Conservation (phyloP, 2,888 invertebrate species). For the Xylota sylvarum region DNA sequence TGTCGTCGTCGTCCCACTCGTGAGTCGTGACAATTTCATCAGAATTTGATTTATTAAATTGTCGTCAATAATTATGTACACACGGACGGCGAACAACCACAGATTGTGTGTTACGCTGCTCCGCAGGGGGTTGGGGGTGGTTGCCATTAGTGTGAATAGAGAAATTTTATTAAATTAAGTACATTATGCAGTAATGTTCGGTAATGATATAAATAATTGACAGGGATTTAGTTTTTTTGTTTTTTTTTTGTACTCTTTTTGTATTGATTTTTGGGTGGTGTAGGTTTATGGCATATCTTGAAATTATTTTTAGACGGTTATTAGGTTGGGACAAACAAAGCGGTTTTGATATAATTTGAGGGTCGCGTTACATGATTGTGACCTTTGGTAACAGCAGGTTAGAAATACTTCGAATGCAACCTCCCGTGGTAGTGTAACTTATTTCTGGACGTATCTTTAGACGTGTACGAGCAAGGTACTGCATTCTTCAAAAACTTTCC, state of each 20-base stretch:
- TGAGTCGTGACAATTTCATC: conserved; percentile 41
- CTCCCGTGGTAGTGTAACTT: no score
- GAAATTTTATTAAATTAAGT: conserved; percentile 62
- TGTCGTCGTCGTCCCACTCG: neutral
- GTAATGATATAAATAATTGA: conserved; percentile 54
- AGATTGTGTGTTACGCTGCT: conserved; percentile 2
- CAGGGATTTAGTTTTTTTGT: conserved; percentile 24
- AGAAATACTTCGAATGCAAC: no score
- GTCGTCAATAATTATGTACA: conserved; percentile 37
- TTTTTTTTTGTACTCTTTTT: neutral
- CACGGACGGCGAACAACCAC: neutral
- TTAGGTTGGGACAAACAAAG: neutral
- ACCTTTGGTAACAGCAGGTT: neutral
- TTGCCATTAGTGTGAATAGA: conserved; percentile 1
- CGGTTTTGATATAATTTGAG: neutral
- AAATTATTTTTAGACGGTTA: neutral
- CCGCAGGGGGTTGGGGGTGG: conserved; percentile 1
- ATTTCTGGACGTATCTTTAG: no score
- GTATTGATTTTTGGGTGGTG: conserved; percentile 1
- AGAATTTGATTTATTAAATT: conserved; percentile 50
- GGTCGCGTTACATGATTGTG: neutral
- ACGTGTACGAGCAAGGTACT: no score
- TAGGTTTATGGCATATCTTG: neutral
- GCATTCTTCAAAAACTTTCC: no score
- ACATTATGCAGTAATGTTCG: conserved; percentile 57